Percentiles rank a stretch among this genome's conserved stretches.
Evolutionary conservation across 2,888 invertebrate species (phyloP).

Genomic region (Metacarcinus magister): DNA sequence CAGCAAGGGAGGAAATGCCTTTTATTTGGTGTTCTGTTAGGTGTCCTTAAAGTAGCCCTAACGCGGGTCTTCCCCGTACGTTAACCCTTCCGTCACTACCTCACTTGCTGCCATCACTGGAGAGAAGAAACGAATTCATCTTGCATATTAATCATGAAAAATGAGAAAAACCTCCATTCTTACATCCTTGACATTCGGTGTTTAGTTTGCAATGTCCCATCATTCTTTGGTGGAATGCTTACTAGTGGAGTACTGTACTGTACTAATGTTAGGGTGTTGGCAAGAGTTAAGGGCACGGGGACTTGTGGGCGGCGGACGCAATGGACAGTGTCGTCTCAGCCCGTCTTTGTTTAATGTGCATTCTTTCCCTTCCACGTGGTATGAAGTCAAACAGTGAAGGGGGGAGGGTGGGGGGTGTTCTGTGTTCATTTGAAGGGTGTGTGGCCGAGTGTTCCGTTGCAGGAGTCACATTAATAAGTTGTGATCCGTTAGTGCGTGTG

Average conservation of each 20-base stretch:
- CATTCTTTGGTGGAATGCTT: neutral
- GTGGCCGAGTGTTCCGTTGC: too few species aligned
- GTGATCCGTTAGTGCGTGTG: too few species aligned
- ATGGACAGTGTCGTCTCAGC: neutral
- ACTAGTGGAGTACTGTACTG: neutral
- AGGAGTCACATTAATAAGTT: too few species aligned
- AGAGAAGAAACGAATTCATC: too few species aligned
- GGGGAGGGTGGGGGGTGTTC: too few species aligned
- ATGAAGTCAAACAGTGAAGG: too few species aligned
- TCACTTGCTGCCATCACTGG: neutral
- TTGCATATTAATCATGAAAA: neutral
- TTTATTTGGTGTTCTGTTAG: slow-evolving; percentile 5
- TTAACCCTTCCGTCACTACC: neutral
- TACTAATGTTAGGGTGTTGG: neutral
- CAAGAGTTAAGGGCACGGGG: neutral
- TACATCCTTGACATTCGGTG: too few species aligned
- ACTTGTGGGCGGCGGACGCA: neutral
- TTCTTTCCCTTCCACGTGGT: too few species aligned
- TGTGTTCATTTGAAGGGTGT: too few species aligned
- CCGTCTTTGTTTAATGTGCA: too few species aligned
- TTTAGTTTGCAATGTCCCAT: neutral
- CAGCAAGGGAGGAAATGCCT: neutral
- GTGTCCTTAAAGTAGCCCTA: neutral
- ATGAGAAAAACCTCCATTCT: too few species aligned
- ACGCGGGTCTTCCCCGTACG: neutral